Evolutionary conservation across 1,140 invertebrate species (phyloP), one percentile per base, ranked within the genome.

Genomic region (Fopius arisanus): DNA sequence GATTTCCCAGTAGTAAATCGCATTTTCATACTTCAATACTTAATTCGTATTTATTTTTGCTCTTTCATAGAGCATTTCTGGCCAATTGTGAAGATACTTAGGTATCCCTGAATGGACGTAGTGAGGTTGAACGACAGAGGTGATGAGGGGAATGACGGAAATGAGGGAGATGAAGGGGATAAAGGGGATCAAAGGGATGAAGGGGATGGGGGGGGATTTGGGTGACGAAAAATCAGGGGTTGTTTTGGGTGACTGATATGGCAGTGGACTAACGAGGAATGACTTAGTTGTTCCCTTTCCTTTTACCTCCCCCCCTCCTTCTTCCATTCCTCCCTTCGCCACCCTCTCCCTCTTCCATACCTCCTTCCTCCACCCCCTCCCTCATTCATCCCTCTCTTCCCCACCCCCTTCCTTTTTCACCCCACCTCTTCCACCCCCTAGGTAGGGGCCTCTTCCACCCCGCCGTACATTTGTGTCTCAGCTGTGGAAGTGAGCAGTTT

Each of bases 171-270:
- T 31, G 7, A 37, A 1, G 12, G 9, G 33, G 9, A 3, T 12
- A 7, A 37, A 37, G 19, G 43, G 48, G 33, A 4, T 31, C 33
- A 37, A 1, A 37, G 9, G 33, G 9, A 3, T 12, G 9, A 37
- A 37, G 19, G 43, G 48, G 6, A 51, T 1, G 21, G 12, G 28
- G 40, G 21, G 68, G 21, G 62, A 19, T 19, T 21, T 16, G 43
- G 70, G 70, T 59, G 76, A 73, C 67, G 72, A 78, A 73, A 78
- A 75, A 78, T 78, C 74, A 74, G 76, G 76, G 76, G 74, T 75
- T 75, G 71, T 73, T 75, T 73, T 62, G 62, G 14, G 72, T 78
- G 76, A 78, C 73, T 75, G 76, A 77, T 77, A 77, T 67, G 76
- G 51, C 54, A 67, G 23, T 70, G 41, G 73, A 66, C 76, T 78